phyloP scores from a whole-genome alignment of 2,888 invertebrate species.

The Anorthoa munda region DNA sequence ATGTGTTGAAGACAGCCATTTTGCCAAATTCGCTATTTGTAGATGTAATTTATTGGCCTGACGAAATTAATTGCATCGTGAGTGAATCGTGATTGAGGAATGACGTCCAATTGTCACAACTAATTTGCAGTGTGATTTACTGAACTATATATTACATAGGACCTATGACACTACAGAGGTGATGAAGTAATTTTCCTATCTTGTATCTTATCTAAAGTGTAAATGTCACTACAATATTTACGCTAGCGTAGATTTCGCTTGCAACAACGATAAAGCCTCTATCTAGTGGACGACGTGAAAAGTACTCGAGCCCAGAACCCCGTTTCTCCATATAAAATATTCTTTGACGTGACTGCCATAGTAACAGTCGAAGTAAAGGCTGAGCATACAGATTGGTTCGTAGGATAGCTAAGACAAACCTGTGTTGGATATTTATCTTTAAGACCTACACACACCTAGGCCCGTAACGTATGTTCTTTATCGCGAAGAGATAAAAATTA shows the following conservation, averaged over 20 bases:
- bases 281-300: not conserved
- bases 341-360: conserved; percentile 50
- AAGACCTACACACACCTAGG: conserved; percentile 5
- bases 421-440: conserved; percentile 39
- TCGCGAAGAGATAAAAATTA: conserved; percentile 9
- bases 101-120: conserved; percentile 24
- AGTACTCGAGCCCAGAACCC: conserved; percentile 21
- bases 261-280: conserved; percentile 21
- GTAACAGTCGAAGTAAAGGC: conserved; percentile 27
- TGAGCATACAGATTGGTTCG: conserved; percentile 36
- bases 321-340: conserved; percentile 54
- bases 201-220: conserved; percentile 3
- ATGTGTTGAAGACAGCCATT: conserved; percentile 7
- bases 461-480: conserved; percentile 4
- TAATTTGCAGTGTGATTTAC: conserved; percentile 28
- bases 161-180: conserved; percentile 18
- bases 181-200: conserved; percentile 32
- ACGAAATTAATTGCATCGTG: conserved; percentile 21
- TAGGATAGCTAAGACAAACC: conserved; percentile 27
- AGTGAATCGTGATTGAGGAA: conserved; percentile 10
- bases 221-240: conserved; percentile 27
- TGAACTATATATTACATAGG: conserved; percentile 16
- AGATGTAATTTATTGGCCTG: conserved; percentile 23
- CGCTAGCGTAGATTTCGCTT: conserved; percentile 9
- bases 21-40: conserved; percentile 25